These are phyloP conservation scores for Corapipo altera DNA, from an alignment of 2,113 vertebrate species.

Conservation along the genomic window DNA sequence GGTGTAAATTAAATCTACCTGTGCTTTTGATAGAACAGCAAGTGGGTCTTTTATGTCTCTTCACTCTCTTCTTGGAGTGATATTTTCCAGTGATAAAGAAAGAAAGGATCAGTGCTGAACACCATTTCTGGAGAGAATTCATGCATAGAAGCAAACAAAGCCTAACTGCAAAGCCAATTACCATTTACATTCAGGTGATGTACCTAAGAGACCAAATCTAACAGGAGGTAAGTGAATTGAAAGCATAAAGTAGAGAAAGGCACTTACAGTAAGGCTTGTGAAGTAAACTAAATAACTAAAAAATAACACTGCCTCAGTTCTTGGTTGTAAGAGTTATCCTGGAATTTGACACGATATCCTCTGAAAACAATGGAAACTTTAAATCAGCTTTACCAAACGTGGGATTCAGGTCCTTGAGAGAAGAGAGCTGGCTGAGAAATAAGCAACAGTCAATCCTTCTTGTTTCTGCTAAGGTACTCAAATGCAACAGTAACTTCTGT, in stretches of 20 bases:
- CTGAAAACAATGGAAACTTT: neutral
- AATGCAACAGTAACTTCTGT: neutral
- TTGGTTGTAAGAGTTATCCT: neutral
- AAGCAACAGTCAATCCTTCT: neutral
- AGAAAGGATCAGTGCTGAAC: neutral
- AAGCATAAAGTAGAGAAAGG: neutral
- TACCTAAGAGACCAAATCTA: neutral
- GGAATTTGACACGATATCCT: neutral
- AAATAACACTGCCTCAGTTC: neutral
- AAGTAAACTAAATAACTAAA: neutral
- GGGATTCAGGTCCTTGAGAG: neutral
- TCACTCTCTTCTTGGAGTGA: neutral
- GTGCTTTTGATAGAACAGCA: neutral
- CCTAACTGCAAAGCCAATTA: neutral
- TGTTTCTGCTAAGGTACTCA: neutral
- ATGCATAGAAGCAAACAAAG: neutral
- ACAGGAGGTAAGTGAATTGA: neutral
- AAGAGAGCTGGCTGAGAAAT: neutral
- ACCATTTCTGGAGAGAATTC: neutral
- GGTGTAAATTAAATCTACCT: neutral
- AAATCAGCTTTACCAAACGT: neutral
- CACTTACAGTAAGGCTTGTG: neutral
- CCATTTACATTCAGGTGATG: neutral
- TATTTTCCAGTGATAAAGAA: neutral
- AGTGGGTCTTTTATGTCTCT: neutral